Evolutionary conservation across 2,113 vertebrate species (phyloP).

Genomic region (Oryzias javanicus): DNA sequence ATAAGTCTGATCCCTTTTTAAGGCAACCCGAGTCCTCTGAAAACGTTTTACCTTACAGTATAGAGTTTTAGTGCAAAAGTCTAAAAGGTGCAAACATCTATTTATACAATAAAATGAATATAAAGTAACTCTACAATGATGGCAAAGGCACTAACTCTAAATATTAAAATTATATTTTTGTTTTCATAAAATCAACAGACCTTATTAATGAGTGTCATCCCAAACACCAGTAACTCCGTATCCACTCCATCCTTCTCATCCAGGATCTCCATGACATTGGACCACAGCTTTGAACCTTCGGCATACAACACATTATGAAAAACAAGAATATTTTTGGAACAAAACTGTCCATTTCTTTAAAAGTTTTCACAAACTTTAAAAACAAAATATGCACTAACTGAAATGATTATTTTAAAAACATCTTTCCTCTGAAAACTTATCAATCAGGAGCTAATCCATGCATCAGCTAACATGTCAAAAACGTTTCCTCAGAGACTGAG

Average conservation of each 20-base stretch:
- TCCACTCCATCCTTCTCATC: conserved; percentile 96
- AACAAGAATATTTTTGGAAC: conserved; percentile 5
- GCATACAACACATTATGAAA: conserved; percentile 20
- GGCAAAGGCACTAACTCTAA: no score
- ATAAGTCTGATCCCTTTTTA: no score
- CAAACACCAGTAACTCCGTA: conserved; percentile 91
- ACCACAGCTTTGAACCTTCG: conserved; percentile 86
- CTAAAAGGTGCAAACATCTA: no score
- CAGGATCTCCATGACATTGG: conserved; percentile 92
- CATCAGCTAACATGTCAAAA: conserved; percentile 32
- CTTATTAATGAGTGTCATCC: conserved; percentile 97
- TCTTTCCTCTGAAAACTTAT: no score
- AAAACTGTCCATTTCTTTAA: neutral
- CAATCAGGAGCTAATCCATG: neutral
- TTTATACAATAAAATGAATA: no score
- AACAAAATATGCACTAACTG: neutral
- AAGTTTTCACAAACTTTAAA: neutral
- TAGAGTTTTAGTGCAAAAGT: no score
- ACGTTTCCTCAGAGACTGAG: conserved; percentile 39
- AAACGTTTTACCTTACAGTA: no score
- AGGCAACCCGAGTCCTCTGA: no score
- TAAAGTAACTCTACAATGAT: no score
- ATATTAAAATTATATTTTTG: no score
- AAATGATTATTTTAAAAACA: no score
- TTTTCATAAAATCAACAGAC: conserved; percentile 62